Evolutionary conservation across 2,797 vertebrate genomes (phyloP), one percentile per base, ranked within the genome.

Genomic region (Anguilla megastoma): DNA sequence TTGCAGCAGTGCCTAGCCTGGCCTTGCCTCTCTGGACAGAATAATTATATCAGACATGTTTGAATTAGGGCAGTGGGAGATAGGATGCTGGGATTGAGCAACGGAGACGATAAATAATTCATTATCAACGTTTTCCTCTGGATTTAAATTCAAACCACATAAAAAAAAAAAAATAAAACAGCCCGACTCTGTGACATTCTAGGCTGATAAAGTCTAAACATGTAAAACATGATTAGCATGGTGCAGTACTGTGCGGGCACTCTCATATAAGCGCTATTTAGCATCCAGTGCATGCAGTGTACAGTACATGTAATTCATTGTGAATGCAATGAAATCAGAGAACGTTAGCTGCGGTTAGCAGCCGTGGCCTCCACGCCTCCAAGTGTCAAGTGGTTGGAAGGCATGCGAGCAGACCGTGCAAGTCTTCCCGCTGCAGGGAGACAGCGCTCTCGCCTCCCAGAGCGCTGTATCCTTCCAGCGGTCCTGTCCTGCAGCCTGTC

Each of bases 331-430:
- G 63, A 66, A 86, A 82, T 90, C 89, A 3, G 80, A 85, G 52
- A 71, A 24, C 24, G 6, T 41, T 48, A 63, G 60, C 69, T 80
- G 33, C 86, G 45, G 90, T 90, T 91, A 92, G 92, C 91, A 91
- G 86, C 85, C 2, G 10, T 90, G 88, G 90, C 90, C 92, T 21
- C 48, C 71, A 76, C 91, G 79, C 86, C 93, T 91, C 71, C 89
- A 63, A 36, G 54, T 10, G 33, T 58, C 27, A 30, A 88, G 66
- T 6, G 45, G 85, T 14, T 54, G 45, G 45, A 54, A 24, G 79
- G 79, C 79, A 24, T 9, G 21, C 9, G 24, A 7, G 21, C 79
- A 82, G 45, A 50, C 9, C 24, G 18, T 5, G 79, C 10, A 0
- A 50, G 41, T 48, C 79, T 48, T 48, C 41, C 79, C 24, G 21